These are phyloP conservation scores for Spinus olivaceus DNA, from an alignment of 2,797 vertebrate genomes.

Conservation along the genomic window DNA sequence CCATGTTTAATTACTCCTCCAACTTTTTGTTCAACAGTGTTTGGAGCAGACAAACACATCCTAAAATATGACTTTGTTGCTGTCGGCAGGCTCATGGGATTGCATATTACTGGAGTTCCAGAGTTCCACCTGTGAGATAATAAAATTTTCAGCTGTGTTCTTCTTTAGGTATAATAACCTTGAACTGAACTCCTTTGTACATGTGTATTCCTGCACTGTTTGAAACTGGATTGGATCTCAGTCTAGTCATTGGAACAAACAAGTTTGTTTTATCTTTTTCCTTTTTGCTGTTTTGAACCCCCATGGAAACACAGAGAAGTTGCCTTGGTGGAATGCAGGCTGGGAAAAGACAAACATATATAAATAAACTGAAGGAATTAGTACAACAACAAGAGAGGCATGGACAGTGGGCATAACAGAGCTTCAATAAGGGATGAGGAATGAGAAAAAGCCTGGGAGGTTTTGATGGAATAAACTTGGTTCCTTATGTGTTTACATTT, in stretches of 20 bases:
- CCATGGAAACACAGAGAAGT: background rate
- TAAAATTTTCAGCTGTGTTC: background rate
- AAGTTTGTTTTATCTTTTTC: background rate
- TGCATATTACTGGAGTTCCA: background rate
- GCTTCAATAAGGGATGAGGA: background rate
- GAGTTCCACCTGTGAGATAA: background rate
- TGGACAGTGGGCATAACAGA: background rate
- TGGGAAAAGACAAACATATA: background rate
- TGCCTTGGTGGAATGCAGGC: background rate
- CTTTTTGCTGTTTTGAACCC: background rate
- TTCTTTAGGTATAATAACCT: background rate
- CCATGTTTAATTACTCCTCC: background rate
- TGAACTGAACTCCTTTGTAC: background rate
- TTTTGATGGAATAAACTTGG: slow-evolving; percentile 16
- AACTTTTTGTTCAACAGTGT: background rate
- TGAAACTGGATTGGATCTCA: background rate
- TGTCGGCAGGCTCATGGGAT: background rate
- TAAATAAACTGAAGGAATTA: background rate
- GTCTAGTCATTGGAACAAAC: background rate
- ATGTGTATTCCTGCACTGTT: background rate
- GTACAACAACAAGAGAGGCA: background rate
- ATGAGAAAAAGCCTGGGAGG: background rate
- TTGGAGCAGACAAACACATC: background rate
- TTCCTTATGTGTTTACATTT: slow-evolving; percentile 18
- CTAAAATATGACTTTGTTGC: background rate